Evolutionary conservation across 2,888 invertebrate genomes (phyloP), one percentile per base, ranked within the genome.

Genomic region (Dichetophora obliterata): DNA sequence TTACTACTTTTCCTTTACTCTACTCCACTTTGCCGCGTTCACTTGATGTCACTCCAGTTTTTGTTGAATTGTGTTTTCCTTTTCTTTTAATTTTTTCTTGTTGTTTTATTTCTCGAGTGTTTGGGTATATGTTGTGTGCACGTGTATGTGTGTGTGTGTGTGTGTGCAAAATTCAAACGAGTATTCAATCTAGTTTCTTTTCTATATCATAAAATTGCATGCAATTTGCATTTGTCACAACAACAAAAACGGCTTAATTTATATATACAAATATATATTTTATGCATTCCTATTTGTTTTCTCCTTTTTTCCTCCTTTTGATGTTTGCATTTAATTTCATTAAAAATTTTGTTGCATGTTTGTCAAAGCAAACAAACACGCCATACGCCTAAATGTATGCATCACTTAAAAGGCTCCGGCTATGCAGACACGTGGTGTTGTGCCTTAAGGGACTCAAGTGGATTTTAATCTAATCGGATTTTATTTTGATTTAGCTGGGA

Each of bases 371-470:
- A 57, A 71, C 52, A 57, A 54, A 57, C 71, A 59, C 61, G 24
- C n/a, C 31, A 48, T 54, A 52, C 75, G 75, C 75, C 75, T 43
- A 57, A 75, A 59, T 31, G 61, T 61, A 68, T 75, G 75, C 69
- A 74, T 24, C 69, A 75, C 37, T 74, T 43, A 43, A 43, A 43
- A 2, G 43, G 14, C 43, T 48, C 22, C 27, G 24, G 54, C n/a
- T 69, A 52, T 54, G 70, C 70, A 70, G 31, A 50, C 34, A 34
- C 19, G 65, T 43, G 57, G 43, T 43, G 43, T 43, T 63, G 63
- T 37, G 34, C 71, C 71, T 34, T 14, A 14, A 31, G 22, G 73
- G 27, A 50, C 16, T n/a, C 52, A 48, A 37, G 19, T 22, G 50
- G 24, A 48, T 65, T 50, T n/a, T 48, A 63, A 74, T 50, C 63